Conservation (phyloP, 2,113 vertebrate genomes). For the Oncorhynchus clarkii region DNA sequence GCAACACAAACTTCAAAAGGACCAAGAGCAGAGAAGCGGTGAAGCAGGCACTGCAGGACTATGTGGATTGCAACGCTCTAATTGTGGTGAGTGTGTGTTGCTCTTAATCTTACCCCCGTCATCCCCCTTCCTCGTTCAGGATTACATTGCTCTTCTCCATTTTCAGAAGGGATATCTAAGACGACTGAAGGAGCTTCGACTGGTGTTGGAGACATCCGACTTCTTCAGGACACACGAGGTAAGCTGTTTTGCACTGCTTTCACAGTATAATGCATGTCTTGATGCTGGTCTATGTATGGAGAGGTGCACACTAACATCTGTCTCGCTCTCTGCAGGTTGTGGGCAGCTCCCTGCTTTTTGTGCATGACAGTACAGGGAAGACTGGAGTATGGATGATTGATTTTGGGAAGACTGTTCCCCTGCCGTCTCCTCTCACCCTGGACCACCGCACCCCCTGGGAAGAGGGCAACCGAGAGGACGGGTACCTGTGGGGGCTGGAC, state of each 20-base stretch:
- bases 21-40: slow-evolving; percentile 80
- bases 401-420: slow-evolving; percentile 80
- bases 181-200: slow-evolving; percentile 73
- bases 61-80: slow-evolving; percentile 71
- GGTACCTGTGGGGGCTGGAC: slow-evolving; percentile 87
- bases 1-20: slow-evolving; percentile 86
- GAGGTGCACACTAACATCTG: neutral
- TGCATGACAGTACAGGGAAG: slow-evolving; percentile 76
- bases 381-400: slow-evolving; percentile 90
- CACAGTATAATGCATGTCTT: neutral
- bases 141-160: neutral
- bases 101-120: neutral
- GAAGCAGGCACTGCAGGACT: slow-evolving; percentile 71
- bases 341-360: slow-evolving; percentile 84
- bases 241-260: neutral
- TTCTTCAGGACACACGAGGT: slow-evolving; percentile 87
- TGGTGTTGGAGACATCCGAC: slow-evolving; percentile 73
- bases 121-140: too few species aligned
- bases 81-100: slow-evolving; percentile 79
- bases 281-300: neutral
- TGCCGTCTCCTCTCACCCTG: slow-evolving; percentile 71
- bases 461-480: slow-evolving; percentile 84
- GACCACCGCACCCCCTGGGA: slow-evolving; percentile 82
- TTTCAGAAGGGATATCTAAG: slow-evolving; percentile 74
- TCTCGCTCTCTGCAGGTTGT: slow-evolving; percentile 76